Conservation (phyloP, 2,797 vertebrate species). For the Cossypha heuglini region DNA sequence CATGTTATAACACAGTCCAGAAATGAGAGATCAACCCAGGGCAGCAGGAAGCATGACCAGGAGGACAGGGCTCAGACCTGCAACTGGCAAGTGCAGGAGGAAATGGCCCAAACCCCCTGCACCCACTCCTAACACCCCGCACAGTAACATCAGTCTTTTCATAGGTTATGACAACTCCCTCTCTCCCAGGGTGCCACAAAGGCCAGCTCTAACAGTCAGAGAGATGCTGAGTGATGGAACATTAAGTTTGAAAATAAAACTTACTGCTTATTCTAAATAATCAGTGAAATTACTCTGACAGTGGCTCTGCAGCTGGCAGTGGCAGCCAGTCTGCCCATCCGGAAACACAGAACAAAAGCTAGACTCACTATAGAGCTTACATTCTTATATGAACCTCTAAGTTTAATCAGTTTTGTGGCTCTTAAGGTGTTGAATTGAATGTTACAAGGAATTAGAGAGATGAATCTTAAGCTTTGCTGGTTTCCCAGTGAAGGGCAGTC, state of each 20-base stretch:
- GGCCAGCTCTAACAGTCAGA: background rate
- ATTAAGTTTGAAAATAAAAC: background rate
- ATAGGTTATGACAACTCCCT: background rate
- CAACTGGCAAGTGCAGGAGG: background rate
- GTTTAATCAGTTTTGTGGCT: background rate
- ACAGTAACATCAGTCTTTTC: background rate
- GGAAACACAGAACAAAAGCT: background rate
- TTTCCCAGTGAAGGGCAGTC: background rate
- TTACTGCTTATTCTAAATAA: background rate
- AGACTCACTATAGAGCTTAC: background rate
- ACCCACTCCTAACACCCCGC: background rate
- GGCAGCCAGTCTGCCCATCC: background rate
- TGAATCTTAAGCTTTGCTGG: background rate
- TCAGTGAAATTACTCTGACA: background rate
- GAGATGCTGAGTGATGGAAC: background rate
- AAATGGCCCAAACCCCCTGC: background rate
- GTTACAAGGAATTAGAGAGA: background rate
- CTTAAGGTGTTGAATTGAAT: background rate
- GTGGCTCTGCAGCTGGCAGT: background rate
- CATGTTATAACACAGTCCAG: background rate
- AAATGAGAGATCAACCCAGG: background rate
- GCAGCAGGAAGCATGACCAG: background rate
- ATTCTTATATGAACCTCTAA: background rate
- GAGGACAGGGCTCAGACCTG: background rate
- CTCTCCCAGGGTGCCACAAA: background rate